Conservation (phyloP, 2,113 vertebrate genomes). For the Coptodon rendalli region DNA sequence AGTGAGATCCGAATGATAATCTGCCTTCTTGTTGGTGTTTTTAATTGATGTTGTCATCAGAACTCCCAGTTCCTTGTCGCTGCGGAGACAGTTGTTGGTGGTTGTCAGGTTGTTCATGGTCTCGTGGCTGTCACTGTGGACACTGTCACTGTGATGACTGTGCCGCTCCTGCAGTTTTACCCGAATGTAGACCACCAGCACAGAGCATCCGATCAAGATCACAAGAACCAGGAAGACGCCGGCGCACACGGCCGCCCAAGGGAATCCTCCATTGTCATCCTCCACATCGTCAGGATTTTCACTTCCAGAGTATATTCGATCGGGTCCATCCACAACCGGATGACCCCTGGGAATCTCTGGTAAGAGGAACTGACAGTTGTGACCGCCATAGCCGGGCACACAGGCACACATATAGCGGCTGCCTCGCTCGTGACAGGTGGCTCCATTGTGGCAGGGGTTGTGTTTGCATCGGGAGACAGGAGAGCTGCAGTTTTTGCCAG, state of each 20-base stretch:
- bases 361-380: conserved; percentile 94
- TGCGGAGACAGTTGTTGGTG: conserved; percentile 85
- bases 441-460: conserved; percentile 93
- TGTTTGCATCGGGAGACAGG: conserved; percentile 86
- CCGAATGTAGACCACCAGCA: conserved; percentile 82
- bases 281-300: conserved; percentile 47
- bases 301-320: conserved; percentile 74
- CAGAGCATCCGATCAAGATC: conserved; percentile 84
- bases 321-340: conserved; percentile 73
- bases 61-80: conserved; percentile 85
- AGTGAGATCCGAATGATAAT: conserved; percentile 82
- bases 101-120: conserved; percentile 95
- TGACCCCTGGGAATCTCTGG: conserved; percentile 76
- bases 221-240: conserved; percentile 88
- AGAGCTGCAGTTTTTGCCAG: conserved; percentile 88
- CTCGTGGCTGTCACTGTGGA: conserved; percentile 81
- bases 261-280: conserved; percentile 72
- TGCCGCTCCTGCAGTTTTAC: conserved; percentile 81
- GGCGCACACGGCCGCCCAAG: conserved; percentile 89
- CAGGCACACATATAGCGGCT: conserved; percentile 90
- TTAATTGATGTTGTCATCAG: conserved; percentile 89
- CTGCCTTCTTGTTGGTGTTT: conserved; percentile 97
- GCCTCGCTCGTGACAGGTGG: conserved; percentile 89
- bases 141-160: conserved; percentile 72
- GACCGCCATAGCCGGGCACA: conserved; percentile 84